These are phyloP conservation scores for Leptocoma aspasia DNA, from an alignment of 2,113 vertebrate genomes.

Conservation along the genomic window DNA sequence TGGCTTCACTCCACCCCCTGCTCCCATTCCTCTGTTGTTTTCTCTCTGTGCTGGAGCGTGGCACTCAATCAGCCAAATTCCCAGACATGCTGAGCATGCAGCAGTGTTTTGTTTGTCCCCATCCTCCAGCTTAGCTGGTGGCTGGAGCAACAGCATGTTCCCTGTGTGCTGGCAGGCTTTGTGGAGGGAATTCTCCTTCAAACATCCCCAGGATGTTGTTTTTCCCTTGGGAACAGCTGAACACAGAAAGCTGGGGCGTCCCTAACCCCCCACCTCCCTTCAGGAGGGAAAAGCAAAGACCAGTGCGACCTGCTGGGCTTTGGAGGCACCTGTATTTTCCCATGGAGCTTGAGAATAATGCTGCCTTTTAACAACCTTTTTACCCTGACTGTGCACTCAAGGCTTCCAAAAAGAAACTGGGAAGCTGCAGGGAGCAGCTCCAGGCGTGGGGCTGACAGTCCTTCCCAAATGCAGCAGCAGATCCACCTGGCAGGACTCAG, in stretches of 20 bases:
- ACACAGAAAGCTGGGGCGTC: background rate
- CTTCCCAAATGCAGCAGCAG: background rate
- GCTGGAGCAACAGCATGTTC: background rate
- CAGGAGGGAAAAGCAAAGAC: background rate
- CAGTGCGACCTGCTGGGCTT: background rate
- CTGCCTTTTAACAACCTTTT: accelerated
- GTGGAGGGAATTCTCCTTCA: background rate
- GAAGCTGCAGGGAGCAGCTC: background rate
- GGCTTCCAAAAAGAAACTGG: too few relatives aligned
- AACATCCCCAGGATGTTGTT: background rate
- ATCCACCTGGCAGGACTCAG: background rate
- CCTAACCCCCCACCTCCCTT: background rate
- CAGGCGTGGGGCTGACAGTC: accelerated
- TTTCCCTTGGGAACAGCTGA: background rate
- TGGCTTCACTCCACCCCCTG: background rate
- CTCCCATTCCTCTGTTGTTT: background rate
- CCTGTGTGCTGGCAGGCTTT: background rate
- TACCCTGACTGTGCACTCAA: background rate
- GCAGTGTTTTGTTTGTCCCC: background rate
- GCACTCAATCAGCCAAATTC: accelerated
- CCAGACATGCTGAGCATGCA: background rate
- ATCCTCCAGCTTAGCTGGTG: background rate
- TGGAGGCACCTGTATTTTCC: constrained; percentile 12
- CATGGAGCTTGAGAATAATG: accelerated
- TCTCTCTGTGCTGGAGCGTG: background rate